phyloP scores from a whole-genome alignment of 2,797 vertebrate species.

The Gymnodraco acuticeps region DNA sequence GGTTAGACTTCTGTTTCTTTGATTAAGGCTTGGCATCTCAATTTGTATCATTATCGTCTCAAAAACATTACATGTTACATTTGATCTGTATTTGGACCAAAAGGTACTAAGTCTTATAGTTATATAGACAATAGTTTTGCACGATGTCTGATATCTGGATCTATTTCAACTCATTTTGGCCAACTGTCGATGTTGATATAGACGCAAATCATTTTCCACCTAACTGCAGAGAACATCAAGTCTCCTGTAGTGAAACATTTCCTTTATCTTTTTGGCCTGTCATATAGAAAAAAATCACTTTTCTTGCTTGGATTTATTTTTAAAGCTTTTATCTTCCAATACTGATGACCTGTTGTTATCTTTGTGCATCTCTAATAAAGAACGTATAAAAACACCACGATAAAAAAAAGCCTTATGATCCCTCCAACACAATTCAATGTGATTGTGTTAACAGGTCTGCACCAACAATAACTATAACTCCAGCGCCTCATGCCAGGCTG shows the following conservation, averaged over 20 bases:
- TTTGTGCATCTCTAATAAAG: no score
- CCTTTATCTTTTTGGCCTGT: no score
- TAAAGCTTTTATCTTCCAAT: no score
- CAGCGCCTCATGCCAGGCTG: conserved; percentile 66
- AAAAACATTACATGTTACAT: conserved; percentile 10
- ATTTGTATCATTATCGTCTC: neutral
- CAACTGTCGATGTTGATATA: no score
- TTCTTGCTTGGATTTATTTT: no score
- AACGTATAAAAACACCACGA: conserved; percentile 27
- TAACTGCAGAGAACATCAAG: no score
- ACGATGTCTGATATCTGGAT: neutral
- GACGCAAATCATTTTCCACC: no score
- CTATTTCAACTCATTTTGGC: no score
- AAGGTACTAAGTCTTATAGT: neutral
- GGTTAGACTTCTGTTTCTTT: conserved; percentile 3
- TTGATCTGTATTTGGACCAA: conserved; percentile 16
- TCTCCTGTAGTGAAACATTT: no score
- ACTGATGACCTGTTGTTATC: no score
- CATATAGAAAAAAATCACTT: no score
- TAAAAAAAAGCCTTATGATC: conserved; percentile 23
- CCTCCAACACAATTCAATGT: conserved; percentile 52
- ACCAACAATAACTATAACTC: conserved; percentile 74
- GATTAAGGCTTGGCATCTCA: neutral
- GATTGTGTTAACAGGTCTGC: conserved; percentile 78
- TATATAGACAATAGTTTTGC: neutral